Conservation (phyloP, 2,113 vertebrate genomes). For the Opisthocomus hoazin region DNA sequence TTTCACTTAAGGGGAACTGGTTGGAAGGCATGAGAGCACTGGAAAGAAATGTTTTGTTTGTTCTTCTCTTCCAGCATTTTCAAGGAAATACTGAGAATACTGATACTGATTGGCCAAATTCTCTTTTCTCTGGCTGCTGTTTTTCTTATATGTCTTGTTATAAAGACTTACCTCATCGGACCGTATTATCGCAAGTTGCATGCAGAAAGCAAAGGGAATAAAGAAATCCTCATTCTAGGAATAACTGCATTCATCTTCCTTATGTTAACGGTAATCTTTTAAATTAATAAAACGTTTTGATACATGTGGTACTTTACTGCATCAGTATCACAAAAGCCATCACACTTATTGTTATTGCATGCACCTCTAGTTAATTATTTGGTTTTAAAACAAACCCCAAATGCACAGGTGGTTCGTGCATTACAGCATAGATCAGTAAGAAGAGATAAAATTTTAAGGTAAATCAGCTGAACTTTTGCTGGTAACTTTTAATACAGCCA, state of each 20-base stretch:
- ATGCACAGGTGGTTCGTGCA: background rate
- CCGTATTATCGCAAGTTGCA: slow-evolving; percentile 92
- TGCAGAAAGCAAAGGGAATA: slow-evolving; percentile 88
- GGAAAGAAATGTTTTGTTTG: background rate
- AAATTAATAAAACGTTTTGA: background rate
- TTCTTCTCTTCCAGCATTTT: slow-evolving; percentile 67
- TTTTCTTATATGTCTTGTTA: slow-evolving; percentile 81
- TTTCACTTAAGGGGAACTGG: background rate
- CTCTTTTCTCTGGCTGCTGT: slow-evolving; percentile 86
- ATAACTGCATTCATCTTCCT: slow-evolving; percentile 90
- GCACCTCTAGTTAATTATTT: background rate
- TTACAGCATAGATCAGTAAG: background rate
- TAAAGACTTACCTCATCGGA: slow-evolving; percentile 88
- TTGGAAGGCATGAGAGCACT: background rate
- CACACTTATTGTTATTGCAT: background rate
- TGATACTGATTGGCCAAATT: slow-evolving; percentile 83
- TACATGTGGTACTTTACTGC: background rate
- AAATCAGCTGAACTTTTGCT: background rate
- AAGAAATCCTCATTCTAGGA: slow-evolving; percentile 92
- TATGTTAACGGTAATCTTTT: slow-evolving; percentile 84
- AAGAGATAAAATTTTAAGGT: background rate
- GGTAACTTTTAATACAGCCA: background rate
- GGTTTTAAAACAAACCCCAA: background rate
- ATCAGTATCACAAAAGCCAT: background rate
- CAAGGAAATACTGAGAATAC: slow-evolving; percentile 78